Evolutionary conservation across 1,140 invertebrate genomes (phyloP).

Genomic region (Magallana gigas): DNA sequence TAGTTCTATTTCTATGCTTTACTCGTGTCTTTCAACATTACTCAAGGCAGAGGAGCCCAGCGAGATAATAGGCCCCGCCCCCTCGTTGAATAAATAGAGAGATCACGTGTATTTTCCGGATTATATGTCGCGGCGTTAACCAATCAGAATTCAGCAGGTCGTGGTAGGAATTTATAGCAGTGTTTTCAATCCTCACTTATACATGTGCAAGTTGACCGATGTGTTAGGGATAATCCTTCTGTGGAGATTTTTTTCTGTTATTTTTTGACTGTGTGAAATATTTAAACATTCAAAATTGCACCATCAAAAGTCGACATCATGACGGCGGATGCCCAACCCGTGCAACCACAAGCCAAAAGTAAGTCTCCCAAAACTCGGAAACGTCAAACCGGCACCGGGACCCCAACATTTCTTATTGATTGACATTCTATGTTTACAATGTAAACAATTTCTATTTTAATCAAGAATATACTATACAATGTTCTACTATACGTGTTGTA

Average conservation of each 20-base stretch:
- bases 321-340: constrained; percentile 79
- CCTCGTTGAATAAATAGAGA: constrained; percentile 53
- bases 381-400: not conserved
- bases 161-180: constrained; percentile 56
- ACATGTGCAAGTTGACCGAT: constrained; percentile 40
- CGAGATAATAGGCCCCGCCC: constrained; percentile 46
- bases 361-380: constrained; percentile 71
- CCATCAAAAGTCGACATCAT: constrained; percentile 82
- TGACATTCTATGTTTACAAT: not conserved
- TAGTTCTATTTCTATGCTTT: constrained; percentile 32
- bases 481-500: not conserved
- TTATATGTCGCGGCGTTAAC: constrained; percentile 42
- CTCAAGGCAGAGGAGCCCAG: constrained; percentile 48
- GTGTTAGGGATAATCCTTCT: not conserved
- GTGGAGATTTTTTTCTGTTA: constrained; percentile 12
- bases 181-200: constrained; percentile 50
- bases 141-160: constrained; percentile 48
- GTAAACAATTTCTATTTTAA: not conserved
- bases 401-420: not conserved
- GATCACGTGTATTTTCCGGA: constrained; percentile 51
- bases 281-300: constrained; percentile 81
- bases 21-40: constrained; percentile 42
- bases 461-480: not conserved
- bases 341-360: constrained; percentile 79
- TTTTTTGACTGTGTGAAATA: constrained; percentile 44